Evolutionary conservation across 2,113 vertebrate species (phyloP).

Genomic region (Dendropsophus ebraccatus): DNA sequence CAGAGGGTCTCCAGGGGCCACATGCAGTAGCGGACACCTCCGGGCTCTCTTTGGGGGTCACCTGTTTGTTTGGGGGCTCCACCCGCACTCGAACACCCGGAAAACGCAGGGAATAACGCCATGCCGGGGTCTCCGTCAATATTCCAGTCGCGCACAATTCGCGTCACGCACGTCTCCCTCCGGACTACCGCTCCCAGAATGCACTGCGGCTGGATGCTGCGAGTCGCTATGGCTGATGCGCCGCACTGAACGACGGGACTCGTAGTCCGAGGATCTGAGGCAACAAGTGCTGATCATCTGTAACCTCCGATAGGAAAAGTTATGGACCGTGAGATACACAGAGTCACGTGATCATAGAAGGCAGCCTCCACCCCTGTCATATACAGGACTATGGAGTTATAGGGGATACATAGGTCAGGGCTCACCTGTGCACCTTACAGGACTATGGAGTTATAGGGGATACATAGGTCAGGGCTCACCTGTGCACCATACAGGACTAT

Average conservation of each 20-base stretch:
- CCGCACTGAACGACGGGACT: slow-evolving; percentile 54
- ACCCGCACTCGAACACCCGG: background rate
- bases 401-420: too few species aligned
- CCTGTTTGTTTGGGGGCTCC: slow-evolving; percentile 1
- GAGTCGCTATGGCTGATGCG: background rate
- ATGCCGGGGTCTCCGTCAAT: slow-evolving; percentile 42
- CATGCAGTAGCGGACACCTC: background rate
- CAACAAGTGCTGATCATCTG: too few species aligned
- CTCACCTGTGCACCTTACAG: too few species aligned
- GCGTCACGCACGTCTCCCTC: background rate
- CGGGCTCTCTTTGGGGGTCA: background rate
- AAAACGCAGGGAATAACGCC: slow-evolving; percentile 73
- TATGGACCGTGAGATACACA: too few species aligned
- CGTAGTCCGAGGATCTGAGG: slow-evolving; percentile 62
- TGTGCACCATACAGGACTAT: too few species aligned
- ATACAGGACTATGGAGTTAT: too few species aligned
- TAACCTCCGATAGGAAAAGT: too few species aligned
- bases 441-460: too few species aligned
- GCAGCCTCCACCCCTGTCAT: too few species aligned
- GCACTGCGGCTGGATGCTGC: slow-evolving; percentile 8
- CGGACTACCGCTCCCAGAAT: background rate
- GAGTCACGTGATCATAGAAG: too few species aligned
- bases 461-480: too few species aligned
- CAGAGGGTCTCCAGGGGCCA: too few species aligned
- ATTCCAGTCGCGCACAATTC: slow-evolving; percentile 21